Base-by-base conservation (phyloP, 64 coral and sea anemone species). In the Montipora foliosa region DNA sequence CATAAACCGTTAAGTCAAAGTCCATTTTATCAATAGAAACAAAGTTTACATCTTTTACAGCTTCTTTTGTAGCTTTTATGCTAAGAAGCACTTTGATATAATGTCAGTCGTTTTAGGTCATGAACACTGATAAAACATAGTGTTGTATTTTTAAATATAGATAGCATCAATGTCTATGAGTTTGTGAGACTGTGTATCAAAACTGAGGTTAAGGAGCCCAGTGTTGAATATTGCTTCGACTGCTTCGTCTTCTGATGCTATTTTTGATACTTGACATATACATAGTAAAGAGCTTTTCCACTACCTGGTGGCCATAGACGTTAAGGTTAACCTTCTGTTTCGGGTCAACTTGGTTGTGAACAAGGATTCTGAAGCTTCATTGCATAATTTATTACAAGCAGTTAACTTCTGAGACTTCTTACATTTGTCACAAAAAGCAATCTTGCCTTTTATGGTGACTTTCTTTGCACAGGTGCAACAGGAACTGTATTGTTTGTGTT, bases 381-480 rank as follows among this genome's bases (percentile, higher is more conserved):
- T 60, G 15, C 20, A 94, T 17, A 29, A 29, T 29, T 29, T 29
- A 29, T 75, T 51, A 60, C 92, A 89, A 46, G 67, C 69, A 75
- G 47, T 66, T 57, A 11, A 71, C 44, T 94, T 94, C 83, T 94
- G 87, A 4, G 93, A 45, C 87, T 90, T 94, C 62, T 86, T 94
- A 59, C 80, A 94, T 13, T 59, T 77, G 14, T 75, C 81, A 69
- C 82, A 95, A 75, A 62, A 79, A 44, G 93, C 93, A 11, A 95
- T 14, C 62, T 84, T 95, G 16, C 88, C 93, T 85, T 95, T 95
- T 46, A 90, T 90, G 22, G 73, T 91, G 13, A 95, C 93, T 84
- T 86, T 87, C 59, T 87, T 90, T 11, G 44, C 59, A 79, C 93
- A 95, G 69, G 50, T 21, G 57, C 70, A 75, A 52, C 88, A 95